phyloP scores from a whole-genome alignment of 64 coral and sea anemone genomes.

The Trachythela sp. region DNA sequence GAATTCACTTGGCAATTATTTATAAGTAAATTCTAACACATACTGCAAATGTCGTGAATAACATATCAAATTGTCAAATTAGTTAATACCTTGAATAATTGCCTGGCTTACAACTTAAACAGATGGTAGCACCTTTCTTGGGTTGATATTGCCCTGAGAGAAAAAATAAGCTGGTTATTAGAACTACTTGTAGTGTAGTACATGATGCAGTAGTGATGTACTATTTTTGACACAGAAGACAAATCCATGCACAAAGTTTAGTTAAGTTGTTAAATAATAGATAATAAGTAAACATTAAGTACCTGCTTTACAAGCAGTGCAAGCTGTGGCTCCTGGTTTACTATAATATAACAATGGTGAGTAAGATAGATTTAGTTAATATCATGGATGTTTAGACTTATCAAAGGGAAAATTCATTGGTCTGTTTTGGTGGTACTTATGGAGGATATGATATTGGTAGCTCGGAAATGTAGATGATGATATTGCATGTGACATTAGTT shows the following conservation, averaged over 20 bases:
- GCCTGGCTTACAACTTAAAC: not conserved
- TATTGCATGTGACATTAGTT: too few species aligned
- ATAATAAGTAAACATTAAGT: too few species aligned
- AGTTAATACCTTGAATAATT: slow-evolving; percentile 8
- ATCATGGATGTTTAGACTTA: not conserved
- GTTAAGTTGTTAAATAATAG: too few species aligned
- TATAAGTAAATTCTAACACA: too few species aligned
- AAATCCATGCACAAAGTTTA: too few species aligned
- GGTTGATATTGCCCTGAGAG: slow-evolving; percentile 9
- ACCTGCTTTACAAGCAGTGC: not conserved
- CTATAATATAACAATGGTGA: not conserved
- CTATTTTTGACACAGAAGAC: too few species aligned
- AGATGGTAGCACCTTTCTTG: not conserved
- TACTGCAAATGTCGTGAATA: too few species aligned
- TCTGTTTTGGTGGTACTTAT: too few species aligned
- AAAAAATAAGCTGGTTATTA: not conserved
- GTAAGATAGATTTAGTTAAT: not conserved
- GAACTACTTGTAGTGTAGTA: too few species aligned
- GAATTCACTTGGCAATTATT: not conserved
- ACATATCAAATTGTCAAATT: not conserved
- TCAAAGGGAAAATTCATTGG: not conserved
- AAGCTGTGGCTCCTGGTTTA: not conserved
- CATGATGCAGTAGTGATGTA: too few species aligned
- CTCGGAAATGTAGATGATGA: too few species aligned
- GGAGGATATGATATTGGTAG: too few species aligned